phyloP scores from a whole-genome alignment of 2,797 vertebrate genomes.

The Odontamblyopus rebecca region DNA sequence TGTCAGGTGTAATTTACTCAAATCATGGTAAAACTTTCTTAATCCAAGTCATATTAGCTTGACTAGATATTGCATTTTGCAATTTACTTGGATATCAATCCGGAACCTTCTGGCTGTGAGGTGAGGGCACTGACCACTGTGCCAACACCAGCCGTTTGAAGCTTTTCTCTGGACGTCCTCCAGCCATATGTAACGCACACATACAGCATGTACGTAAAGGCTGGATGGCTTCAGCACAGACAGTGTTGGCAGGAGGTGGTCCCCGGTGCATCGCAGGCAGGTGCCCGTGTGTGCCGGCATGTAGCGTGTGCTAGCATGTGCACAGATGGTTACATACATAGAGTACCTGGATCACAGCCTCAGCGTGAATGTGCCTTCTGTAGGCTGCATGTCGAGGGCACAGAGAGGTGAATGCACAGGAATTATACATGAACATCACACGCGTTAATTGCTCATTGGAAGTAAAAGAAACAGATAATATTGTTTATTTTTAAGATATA shows the following conservation, averaged over 20 bases:
- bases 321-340: slow-evolving; percentile 76
- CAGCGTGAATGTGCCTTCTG: slow-evolving; percentile 65
- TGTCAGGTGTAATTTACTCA: too few species aligned
- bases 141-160: slow-evolving; percentile 1
- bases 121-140: neutral
- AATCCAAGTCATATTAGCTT: too few species aligned
- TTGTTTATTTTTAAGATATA: too few species aligned
- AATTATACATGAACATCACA: neutral
- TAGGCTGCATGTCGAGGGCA: slow-evolving; percentile 2
- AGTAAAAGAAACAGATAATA: too few species aligned
- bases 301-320: slow-evolving; percentile 3
- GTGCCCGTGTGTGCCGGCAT: slow-evolving; percentile 22
- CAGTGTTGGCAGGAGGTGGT: slow-evolving; percentile 28
- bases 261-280: slow-evolving; percentile 27
- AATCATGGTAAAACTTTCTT: too few species aligned
- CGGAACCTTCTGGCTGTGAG: neutral
- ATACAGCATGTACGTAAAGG: slow-evolving; percentile 10
- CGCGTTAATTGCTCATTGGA: too few species aligned
- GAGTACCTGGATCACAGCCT: slow-evolving; percentile 65
- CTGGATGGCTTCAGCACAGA: slow-evolving; percentile 39
- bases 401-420: neutral
- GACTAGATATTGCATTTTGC: too few species aligned
- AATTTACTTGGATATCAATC: neutral
- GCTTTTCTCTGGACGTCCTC: slow-evolving; percentile 25
- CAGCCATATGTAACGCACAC: slow-evolving; percentile 26